Evolutionary conservation across 1,140 invertebrate species (phyloP), one percentile per base, ranked within the genome.

Genomic region (Bombus affinis): DNA sequence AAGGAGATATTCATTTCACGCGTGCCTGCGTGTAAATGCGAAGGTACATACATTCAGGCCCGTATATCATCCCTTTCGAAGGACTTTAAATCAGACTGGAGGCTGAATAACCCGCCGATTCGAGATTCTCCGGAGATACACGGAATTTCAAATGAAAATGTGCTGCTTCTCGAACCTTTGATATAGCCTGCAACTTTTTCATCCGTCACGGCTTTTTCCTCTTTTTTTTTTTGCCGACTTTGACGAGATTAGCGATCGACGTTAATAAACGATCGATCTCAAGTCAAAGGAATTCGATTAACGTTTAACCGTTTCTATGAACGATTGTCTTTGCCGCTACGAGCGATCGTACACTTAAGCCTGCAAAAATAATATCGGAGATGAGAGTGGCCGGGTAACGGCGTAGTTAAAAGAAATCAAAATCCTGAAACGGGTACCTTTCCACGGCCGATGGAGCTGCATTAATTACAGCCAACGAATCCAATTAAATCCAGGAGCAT

Each of bases 391-490:
- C 47, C 47, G 47, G 18, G 18, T 18, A 22, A 53, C 47, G 5
- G 18, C 6, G 5, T 22, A 5, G 18, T 18, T 2, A 32, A 68
- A 53, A 83, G 42, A 66, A 75, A 73, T 57, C 9, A 72, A 74
- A 66, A 53, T 22, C 12, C 39, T 28, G 37, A 35, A 35, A 66
- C 57, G 72, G 59, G 37, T 47, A 84, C 47, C 66, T 84, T 84
- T 71, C 47, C 83, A 12, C 66, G 35, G 32, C 35, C 70, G 70
- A 73, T 72, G 44, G 9, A n/a, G 68, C 32, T 79, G 81, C 84
- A 90, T 93, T 90, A 92, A 92, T 92, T 92, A 91, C 88, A 77
- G 57, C 74, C 87, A 84, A 91, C 91, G 89, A 91, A 90, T 93
- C 88, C 92, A 92, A 93, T 93, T 93, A 93, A 92, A 93, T 87